Evolutionary conservation across 2,888 invertebrate species (phyloP).

Genomic region (Eristalis arbustorum): DNA sequence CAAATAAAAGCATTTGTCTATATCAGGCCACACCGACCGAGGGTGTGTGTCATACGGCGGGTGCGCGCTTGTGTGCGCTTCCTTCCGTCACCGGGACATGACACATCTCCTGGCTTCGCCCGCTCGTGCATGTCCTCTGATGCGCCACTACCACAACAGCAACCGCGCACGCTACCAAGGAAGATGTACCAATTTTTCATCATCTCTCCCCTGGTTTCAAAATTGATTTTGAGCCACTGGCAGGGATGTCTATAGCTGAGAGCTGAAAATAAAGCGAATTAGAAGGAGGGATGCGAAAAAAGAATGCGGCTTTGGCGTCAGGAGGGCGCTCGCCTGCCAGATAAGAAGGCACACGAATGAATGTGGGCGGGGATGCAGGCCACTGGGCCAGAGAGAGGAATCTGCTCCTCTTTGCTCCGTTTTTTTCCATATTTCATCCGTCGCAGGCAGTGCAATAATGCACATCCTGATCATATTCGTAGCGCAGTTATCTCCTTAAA

Average conservation of each 20-base stretch:
- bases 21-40: constrained; percentile 32
- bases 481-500: constrained; percentile 59
- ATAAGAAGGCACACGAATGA: neutral
- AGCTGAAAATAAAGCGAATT: constrained; percentile 64
- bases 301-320: constrained; percentile 20
- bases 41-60: neutral
- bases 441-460: constrained; percentile 61
- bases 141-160: constrained; percentile 43
- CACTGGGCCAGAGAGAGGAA: neutral
- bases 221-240: constrained; percentile 64
- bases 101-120: constrained; percentile 24
- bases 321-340: constrained; percentile 2
- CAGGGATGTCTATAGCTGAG: constrained; percentile 58
- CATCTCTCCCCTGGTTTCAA: constrained; percentile 52
- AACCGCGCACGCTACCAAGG: constrained; percentile 23
- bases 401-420: constrained; percentile 1
- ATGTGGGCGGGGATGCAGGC: neutral
- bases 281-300: neutral
- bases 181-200: constrained; percentile 68
- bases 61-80: constrained; percentile 29
- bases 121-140: constrained; percentile 51
- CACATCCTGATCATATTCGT: constrained; percentile 62
- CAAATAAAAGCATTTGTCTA: constrained; percentile 70
- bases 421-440: constrained; percentile 12
- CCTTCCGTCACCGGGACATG: constrained; percentile 65